Evolutionary conservation across 2,888 invertebrate genomes (phyloP).

Genomic region (Eledona agricola): DNA sequence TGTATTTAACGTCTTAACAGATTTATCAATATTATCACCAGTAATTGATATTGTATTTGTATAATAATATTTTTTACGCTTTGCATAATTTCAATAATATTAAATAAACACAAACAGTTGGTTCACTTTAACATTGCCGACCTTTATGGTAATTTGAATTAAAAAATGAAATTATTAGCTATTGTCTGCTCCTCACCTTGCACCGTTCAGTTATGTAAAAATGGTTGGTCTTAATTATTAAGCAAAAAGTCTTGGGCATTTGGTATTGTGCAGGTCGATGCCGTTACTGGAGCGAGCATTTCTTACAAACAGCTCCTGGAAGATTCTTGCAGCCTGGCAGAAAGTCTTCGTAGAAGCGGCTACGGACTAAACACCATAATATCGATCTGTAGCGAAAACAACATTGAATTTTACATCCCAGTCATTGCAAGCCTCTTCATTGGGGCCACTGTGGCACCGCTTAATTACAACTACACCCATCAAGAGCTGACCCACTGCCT

Average conservation of each 20-base stretch:
- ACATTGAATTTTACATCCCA: constrained; percentile 48
- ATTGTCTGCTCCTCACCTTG: too few relatives aligned
- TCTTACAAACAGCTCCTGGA: constrained; percentile 44
- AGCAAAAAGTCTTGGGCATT: background rate
- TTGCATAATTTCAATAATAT: too few relatives aligned
- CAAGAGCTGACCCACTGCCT: constrained; percentile 64
- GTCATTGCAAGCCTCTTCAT: constrained; percentile 48
- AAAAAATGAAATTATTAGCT: too few relatives aligned
- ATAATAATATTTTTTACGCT: too few relatives aligned
- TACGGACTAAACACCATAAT: constrained; percentile 45
- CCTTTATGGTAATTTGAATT: too few relatives aligned
- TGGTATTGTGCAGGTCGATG: constrained; percentile 47
- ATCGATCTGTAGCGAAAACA: constrained; percentile 51
- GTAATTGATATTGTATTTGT: too few relatives aligned
- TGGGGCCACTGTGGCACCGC: constrained; percentile 46
- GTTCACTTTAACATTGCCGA: too few relatives aligned
- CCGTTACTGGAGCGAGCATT: constrained; percentile 41
- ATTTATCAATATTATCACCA: too few relatives aligned
- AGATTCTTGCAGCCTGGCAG: constrained; percentile 46
- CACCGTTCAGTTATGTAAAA: background rate
- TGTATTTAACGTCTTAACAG: too few relatives aligned
- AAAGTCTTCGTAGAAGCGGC: constrained; percentile 43
- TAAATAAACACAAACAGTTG: too few relatives aligned
- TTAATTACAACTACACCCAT: constrained; percentile 49
- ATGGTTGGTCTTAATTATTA: background rate